Base-by-base conservation (phyloP, 2,888 invertebrate species). In the Plebejus anna region DNA sequence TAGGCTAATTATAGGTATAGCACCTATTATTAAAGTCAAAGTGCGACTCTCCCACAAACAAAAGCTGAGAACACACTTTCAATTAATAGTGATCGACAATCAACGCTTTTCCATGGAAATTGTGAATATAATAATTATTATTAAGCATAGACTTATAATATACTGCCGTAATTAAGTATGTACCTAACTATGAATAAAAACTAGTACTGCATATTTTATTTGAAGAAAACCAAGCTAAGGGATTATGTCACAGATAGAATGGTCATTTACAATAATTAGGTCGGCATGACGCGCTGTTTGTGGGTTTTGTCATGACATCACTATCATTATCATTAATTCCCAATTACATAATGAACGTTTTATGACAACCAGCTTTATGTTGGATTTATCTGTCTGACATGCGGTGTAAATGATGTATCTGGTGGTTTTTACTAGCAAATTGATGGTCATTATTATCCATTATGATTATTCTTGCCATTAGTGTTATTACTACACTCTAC, bases 311-410 rank as follows among this genome's bases (percentile, higher is more conserved):
- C 78, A 78, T 78, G 78, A 66, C 36, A 70, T 75, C 73, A 77
- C 77, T 75, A 78, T 36, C 75, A 75, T 57, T 47, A 76, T 78
- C 78, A 78, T 78, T 76, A 80, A 80, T 80, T 77, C 79, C 77
- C 79, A 79, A 80, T 80, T 78, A 78, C 77, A 78, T 79, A 79
- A 79, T 79, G 77, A 78, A 80, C 77, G 70, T 78, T 78, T 79
- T 79, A 78, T 77, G 78, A 76, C 75, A 72, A 76, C 71, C 71
- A 75, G 71, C 38, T 71, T 75, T 73, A 42, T 61, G 71, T 42
- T 73, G 55, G 70, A 59, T 76, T 78, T 76, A 77, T 77, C 59
- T 38, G 36, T 70, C 70, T 76, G 75, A 22, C 16, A 73, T 71
- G 55, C 55, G n/a, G n/a, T 71, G 38, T 72, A 71, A 72, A 51